Base-by-base conservation (phyloP, 2,797 vertebrate species). In the Clarias platycephalus region DNA sequence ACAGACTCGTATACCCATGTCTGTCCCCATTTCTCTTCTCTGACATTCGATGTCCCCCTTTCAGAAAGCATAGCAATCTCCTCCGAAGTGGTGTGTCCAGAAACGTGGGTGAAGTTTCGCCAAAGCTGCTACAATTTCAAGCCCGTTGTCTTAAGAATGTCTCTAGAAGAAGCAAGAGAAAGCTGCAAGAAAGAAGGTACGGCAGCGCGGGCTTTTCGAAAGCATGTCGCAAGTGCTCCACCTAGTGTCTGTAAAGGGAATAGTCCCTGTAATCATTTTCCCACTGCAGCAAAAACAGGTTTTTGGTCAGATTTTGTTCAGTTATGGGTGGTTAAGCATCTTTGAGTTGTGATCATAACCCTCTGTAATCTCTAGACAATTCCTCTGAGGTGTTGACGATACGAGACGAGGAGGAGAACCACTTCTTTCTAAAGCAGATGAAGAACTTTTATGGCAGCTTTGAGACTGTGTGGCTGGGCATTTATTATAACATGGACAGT, bases 101-200 rank as follows among this genome's bases (percentile, higher is more conserved):
- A 96, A 86, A 95, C 94, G 16, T 99, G 97, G 97, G 91, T 97
- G 92, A 97, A 96, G 92, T 98, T 97, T 92, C 93, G 91, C 87
- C 93, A 84, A 77, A 95, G 94, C 91, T 99, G 97, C 92, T 99
- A 99, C 93, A 96, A 93, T 91, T 97, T 99, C 93, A 95, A 97
- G 85, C 95, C 96, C 4, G 91, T 97, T 87, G 87, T 96, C 58
- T 90, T 96, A 84, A 95, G 94, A 87, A 93, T 89, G 57, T 93
- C 91, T 84, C 95, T 98, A 91, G 93, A 97, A 83, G 93, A 96
- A 83, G 96, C 97, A 2, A 92, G 95, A 85, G 93, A 97, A 88
- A 91, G 96, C 91, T 99, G 97, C 93, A 96, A 89, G 92, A 95
- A 93, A 71, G 95, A 95, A 96, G 96, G 98, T 98, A 94, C 9